Base-by-base conservation (phyloP, 2,888 invertebrate genomes). In the Clusia tigrina region DNA sequence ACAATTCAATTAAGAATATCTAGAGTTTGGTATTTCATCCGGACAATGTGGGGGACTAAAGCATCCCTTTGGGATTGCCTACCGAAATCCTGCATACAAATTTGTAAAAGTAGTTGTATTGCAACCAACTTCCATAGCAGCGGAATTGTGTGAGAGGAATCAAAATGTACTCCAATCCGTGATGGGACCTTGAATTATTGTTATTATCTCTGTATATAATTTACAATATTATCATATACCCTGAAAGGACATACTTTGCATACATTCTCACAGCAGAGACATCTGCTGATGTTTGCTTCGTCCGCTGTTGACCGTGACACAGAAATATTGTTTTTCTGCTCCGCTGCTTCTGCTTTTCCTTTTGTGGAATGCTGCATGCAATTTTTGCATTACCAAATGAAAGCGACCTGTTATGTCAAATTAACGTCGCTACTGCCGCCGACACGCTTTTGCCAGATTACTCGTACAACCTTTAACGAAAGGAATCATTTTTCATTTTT, bases 341-440 rank as follows among this genome's bases (percentile, higher is more conserved):
- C n/a, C n/a, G n/a, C n/a, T n/a, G n/a, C n/a, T n/a, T n/a, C n/a
- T n/a, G n/a, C n/a, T n/a, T 32, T 32, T 32, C 32, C 6, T 32
- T 32, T 32, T 32, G 6, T 5, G 32, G 6, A 9, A 32, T 32
- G n/a, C 32, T 32, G 12, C 5, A 32, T 32, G 32, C 32, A 32
- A 32, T 32, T 32, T 32, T 32, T 32, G 5, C 24, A 58, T 58
- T 48, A 58, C 17, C 48, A 25, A 58, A 24, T 56, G 15, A 38
- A 15, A 12, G 32, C 32, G 32, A 32, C 32, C 32, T 32, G 32
- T 32, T 32, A 32, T 32, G 12, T 12, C 32, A n/a, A n/a, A n/a
- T n/a, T n/a, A n/a, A n/a, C n/a, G n/a, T n/a, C n/a, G n/a, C n/a
- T n/a, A n/a, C n/a, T 32, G 25, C 20, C 37, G 54, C 23, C 54